Percentiles rank a stretch among this genome's conserved stretches.
Evolutionary conservation across 1,140 invertebrate genomes (phyloP).

Genomic region (Riptortus pedestris): DNA sequence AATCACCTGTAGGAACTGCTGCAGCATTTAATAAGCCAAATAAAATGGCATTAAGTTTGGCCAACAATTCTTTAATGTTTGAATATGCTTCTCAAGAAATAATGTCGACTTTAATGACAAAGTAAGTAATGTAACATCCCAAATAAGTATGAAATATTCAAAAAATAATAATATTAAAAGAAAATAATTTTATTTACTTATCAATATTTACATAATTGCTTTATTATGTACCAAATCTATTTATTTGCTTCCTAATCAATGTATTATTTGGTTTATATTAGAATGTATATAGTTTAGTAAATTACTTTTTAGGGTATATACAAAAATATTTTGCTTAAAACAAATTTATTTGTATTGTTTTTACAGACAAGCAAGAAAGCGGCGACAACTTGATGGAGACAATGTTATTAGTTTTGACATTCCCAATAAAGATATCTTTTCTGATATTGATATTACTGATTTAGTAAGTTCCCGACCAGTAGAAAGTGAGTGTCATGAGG

Average conservation of each 20-base stretch:
- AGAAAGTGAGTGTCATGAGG: slow-evolving; percentile 41
- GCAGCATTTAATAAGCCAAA: slow-evolving; percentile 82
- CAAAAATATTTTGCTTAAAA: too few species aligned
- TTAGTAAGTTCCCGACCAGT: slow-evolving; percentile 41
- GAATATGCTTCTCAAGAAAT: slow-evolving; percentile 80
- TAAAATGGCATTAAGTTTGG: slow-evolving; percentile 62
- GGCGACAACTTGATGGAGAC: slow-evolving; percentile 54
- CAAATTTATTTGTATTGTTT: too few species aligned
- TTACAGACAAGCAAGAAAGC: slow-evolving; percentile 40
- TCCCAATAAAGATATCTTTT: slow-evolving; percentile 35
- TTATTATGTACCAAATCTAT: too few species aligned
- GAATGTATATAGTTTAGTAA: too few species aligned
- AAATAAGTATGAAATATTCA: too few species aligned
- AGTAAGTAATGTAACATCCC: too few species aligned
- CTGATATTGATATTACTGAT: slow-evolving; percentile 59
- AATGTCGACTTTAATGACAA: slow-evolving; percentile 54
- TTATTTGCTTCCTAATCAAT: too few species aligned
- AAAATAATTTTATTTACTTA: neutral
- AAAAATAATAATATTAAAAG: too few species aligned
- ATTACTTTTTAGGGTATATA: too few species aligned
- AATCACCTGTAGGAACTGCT: slow-evolving; percentile 72
- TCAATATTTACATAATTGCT: neutral
- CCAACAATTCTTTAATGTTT: slow-evolving; percentile 77
- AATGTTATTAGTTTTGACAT: slow-evolving; percentile 49
- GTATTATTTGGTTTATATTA: too few species aligned